A percentile compares a stretch with the other conserved stretches of the same genome.
phyloP scores from a whole-genome alignment of 2,888 invertebrate genomes.

The Agrotis exclamationis region DNA sequence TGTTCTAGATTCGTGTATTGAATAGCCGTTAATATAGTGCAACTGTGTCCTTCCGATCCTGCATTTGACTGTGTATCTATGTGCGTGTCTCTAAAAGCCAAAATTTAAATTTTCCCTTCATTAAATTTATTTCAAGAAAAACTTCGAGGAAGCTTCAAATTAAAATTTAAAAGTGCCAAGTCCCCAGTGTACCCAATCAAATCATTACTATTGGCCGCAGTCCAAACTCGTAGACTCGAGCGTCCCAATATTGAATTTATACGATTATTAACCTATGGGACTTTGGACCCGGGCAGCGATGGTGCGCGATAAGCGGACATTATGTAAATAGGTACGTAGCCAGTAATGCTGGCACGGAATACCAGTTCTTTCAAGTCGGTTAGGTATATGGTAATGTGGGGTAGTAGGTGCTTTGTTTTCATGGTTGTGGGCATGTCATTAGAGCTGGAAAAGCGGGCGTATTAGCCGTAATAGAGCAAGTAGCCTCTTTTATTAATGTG shows the following conservation, averaged over 20 bases:
- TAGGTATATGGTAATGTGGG: constrained; percentile 31
- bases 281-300: constrained; percentile 41
- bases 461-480: constrained; percentile 19
- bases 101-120: too few species aligned
- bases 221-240: constrained; percentile 57
- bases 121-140: background rate
- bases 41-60: too few species aligned
- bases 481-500: constrained; percentile 6
- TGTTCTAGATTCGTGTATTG: too few species aligned
- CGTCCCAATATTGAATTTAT: constrained; percentile 75
- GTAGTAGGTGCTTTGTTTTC: constrained; percentile 32
- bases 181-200: constrained; percentile 32
- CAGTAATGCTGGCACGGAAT: constrained; percentile 21
- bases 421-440: constrained; percentile 39
- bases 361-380: constrained; percentile 26
- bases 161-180: constrained; percentile 30
- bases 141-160: background rate
- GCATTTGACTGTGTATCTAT: background rate
- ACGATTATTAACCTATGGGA: constrained; percentile 73
- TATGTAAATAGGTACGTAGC: constrained; percentile 50
- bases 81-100: background rate
- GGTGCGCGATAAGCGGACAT: constrained; percentile 46
- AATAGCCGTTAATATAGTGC: too few species aligned
- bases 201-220: constrained; percentile 64
- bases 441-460: constrained; percentile 12